Evolutionary conservation across 2,888 invertebrate species (phyloP).

Genomic region (Hybos culiciformis): DNA sequence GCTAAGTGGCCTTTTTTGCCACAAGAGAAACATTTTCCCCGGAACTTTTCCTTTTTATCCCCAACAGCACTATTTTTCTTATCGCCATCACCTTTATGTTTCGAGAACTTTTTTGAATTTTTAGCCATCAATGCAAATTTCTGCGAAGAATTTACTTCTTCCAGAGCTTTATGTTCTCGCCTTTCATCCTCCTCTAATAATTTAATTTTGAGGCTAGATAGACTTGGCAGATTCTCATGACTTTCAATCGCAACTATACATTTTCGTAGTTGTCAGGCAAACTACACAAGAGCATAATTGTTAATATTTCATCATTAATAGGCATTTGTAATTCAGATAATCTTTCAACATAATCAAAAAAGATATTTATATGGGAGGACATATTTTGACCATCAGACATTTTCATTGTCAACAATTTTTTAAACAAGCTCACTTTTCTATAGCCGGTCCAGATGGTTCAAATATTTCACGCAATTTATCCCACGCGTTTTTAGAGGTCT

Average conservation of each 20-base stretch:
- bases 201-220: not conserved
- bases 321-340: not conserved
- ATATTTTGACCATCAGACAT: slow-evolving; percentile 4
- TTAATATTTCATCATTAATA: not conserved
- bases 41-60: not conserved
- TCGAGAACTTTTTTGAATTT: not conserved
- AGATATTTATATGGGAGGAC: slow-evolving; percentile 8
- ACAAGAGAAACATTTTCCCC: not conserved
- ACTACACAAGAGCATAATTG: not conserved
- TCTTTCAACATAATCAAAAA: slow-evolving; percentile 7
- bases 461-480: slow-evolving; percentile 7
- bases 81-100: not conserved
- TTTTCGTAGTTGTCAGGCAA: not conserved
- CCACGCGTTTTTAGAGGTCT: slow-evolving; percentile 8
- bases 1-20: not conserved
- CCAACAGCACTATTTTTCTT: not conserved
- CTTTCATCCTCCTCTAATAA: not conserved
- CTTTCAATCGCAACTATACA: slow-evolving; percentile 2
- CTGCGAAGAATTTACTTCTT: not conserved
- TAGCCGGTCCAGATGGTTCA: slow-evolving; percentile 8
- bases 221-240: not conserved
- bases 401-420: slow-evolving; percentile 7
- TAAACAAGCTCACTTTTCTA: slow-evolving; percentile 11
- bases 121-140: not conserved
- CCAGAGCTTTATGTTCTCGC: not conserved